Base-by-base conservation (phyloP, 2,888 invertebrate species). In the Pardosa pseudoannulata region DNA sequence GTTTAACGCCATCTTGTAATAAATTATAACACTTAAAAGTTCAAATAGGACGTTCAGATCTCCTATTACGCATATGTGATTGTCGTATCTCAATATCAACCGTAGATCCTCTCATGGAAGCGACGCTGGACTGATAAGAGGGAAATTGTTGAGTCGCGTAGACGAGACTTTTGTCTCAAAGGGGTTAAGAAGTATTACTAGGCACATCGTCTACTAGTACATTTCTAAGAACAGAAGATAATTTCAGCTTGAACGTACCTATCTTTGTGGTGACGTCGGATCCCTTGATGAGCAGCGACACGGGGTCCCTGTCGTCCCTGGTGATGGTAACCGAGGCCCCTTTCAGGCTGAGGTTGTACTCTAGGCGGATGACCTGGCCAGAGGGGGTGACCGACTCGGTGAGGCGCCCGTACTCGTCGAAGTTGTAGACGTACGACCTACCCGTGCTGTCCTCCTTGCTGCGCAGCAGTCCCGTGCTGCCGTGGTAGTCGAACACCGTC, bases 271-370 rank as follows among this genome's bases (percentile, higher is more conserved):
- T 94, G 0, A 97, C 96, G 0, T 96, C 95, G 0, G 96, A 95
- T n/a, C 96, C 96, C 91, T 96, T 96, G 89, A 97, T 97, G 11
- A 96, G 92, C 93, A 97, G 96, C 0, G 96, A 95, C 6, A 96
- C 94, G 0, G 96, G 96, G 90, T 95, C 95, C 23, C 62, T 81
- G 28, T 82, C 87, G 13, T 87, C 68, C 6, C 87, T 46, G 0
- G 81, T 81, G 31, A 87, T 82, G 28, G 81, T 82, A 0, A 87
- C 87, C 0, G 85, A 85, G 0, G 88, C 88, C 7, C 80, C 88
- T 28, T 80, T 85, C 5, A 86, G 27, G 28, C 80, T 85, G 5
- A 88, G 68, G 27, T 87, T 88, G 50, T 88, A 88, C 2, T 73
- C 46, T 6, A 88, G 68, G 9, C 78, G 88, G 46, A 91, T 91